Evolutionary conservation across 2,113 vertebrate genomes (phyloP), one percentile per base, ranked within the genome.

Genomic region (Pseudopipra pipra): DNA sequence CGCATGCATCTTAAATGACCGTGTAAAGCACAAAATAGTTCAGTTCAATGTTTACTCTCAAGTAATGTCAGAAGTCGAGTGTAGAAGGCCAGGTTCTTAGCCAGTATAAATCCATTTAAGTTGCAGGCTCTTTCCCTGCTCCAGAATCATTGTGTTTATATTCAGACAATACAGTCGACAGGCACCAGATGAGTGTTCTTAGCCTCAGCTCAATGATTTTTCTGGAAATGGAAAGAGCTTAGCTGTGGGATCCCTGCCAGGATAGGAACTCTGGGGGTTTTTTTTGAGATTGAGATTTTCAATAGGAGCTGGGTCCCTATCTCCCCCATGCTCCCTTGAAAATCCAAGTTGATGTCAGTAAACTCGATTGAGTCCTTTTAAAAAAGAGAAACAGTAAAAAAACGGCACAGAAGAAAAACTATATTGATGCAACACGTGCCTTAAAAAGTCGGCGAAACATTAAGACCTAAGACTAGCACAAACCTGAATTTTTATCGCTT

Each of bases 171-270:
- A 92, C 94, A 84, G 91, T 89, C 55, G 35, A 97, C 95, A 97
- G 96, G 92, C 93, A 97, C 96, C 95, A 98, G 97, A 97, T 87
- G 96, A 97, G 93, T 71, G 84, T 95, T 97, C 97, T 96, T 98
- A 97, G 96, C 85, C 95, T 97, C 92, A 96, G 96, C 96, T 96
- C 96, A 95, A 94, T 97, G 96, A 97, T 97, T 97, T 97, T 96
- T 94, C 94, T 91, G 91, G 89, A 95, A 97, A 97, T 96, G 95
- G 89, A 96, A 97, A 92, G 90, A 95, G 94, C 91, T 96, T 90
- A 72, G 87, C 85, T 84, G 91, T 92, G 95, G 96, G 95, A 97
- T 76, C 80, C 33, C 85, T 95, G 96, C 97, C 97, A 97, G 93
- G 66, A 79, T n/a, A 71, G 85, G 92, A 96, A 92, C 96, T 97